Base-by-base conservation (phyloP, 2,888 invertebrate species). In the Temnothorax ravouxi region DNA sequence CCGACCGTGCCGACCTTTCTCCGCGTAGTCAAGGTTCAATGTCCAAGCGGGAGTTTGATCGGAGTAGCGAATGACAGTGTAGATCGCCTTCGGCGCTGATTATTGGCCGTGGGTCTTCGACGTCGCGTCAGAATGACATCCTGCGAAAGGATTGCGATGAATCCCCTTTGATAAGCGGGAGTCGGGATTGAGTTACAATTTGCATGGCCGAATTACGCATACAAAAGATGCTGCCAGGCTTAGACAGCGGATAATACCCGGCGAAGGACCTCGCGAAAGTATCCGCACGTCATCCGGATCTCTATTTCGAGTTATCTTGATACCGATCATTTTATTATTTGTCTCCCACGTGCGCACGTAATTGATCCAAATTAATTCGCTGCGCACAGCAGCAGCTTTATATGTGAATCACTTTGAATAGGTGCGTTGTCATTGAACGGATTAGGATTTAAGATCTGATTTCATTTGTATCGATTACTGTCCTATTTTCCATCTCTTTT, bases 21-120 rank as follows among this genome's bases (percentile, higher is more conserved):
- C 41, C 75, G 38, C 29, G 86, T 59, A 88, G 87, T 88, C 87
- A 83, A 83, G 87, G 85, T 85, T 89, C 91, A 88, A 91, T 44
- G 89, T 85, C 83, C 89, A 89, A 76, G 83, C 81, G 52, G 87
- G 66, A 76, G 52, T 41, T 77, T 66, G 34, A 6, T 34, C 34
- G 64, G 76, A 64, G 52, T 56, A 62, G 13, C n/a, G 62, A 79
- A 41, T 69, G 79, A 41, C 83, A 38, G 56, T 75, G 77, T 69
- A 62, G 83, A 86, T 83, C 83, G 83, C 75, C 88, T 77, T 66
- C 50, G 80, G 25, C 54, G 72, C 41, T 62, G 88, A 84, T 84
- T 82, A 79, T 52, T 50, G 71, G 38, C 25, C 69, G 66, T n/a
- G 41, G 69, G 54, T 34, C 79, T 72, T 84, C 21, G 54, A 71